Evolutionary conservation across 2,888 invertebrate genomes (phyloP).

Genomic region (Tetheella fluctuosa): DNA sequence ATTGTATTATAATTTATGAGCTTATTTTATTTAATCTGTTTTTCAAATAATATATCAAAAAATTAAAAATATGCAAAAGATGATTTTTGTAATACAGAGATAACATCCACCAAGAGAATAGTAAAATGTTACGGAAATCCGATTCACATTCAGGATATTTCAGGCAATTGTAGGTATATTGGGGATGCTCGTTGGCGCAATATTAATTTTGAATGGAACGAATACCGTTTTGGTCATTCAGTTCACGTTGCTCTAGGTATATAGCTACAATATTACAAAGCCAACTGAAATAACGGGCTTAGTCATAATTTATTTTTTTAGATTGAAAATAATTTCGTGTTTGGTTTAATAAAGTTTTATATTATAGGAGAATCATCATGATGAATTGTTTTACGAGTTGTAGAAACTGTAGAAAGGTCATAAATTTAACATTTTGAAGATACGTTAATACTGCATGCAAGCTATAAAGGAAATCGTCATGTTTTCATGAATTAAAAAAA

Average conservation of each 20-base stretch:
- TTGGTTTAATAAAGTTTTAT: too few relatives aligned
- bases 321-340: too few relatives aligned
- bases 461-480: too few relatives aligned
- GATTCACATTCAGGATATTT: constrained; percentile 3
- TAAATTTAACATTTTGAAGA: too few relatives aligned
- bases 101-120: background rate
- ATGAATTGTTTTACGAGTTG: background rate
- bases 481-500: too few relatives aligned
- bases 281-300: constrained; percentile 43
- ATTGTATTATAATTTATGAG: too few relatives aligned
- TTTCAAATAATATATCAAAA: background rate
- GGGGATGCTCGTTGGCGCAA: constrained; percentile 9
- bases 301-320: constrained; percentile 46
- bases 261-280: constrained; percentile 37
- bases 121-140: background rate
- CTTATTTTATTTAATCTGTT: too few relatives aligned
- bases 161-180: constrained; percentile 7
- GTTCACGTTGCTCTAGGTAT: constrained; percentile 40
- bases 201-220: constrained; percentile 17
- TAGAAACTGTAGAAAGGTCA: too few relatives aligned
- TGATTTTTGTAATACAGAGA: background rate
- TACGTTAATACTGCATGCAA: too few relatives aligned
- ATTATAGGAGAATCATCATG: background rate
- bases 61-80: background rate
- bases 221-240: constrained; percentile 35